Evolutionary conservation across 2,888 invertebrate genomes (phyloP).

Genomic region (Plusia festucae): DNA sequence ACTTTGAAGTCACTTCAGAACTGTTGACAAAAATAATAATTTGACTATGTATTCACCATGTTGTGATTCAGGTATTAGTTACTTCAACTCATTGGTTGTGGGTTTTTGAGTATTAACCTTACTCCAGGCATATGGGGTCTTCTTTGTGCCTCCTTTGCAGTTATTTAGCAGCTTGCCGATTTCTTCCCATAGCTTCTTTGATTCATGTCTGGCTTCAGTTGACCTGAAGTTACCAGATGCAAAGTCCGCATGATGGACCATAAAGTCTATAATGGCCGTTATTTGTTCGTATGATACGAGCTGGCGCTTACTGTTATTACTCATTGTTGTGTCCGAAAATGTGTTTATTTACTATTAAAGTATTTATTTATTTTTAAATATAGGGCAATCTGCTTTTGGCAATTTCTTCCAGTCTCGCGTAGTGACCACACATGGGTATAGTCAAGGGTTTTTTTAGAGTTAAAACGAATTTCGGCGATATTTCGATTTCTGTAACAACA

Average conservation of each 20-base stretch:
- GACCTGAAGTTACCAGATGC: conserved; percentile 73
- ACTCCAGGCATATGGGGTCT: conserved; percentile 78
- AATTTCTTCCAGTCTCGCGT: too few species aligned
- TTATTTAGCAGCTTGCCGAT: conserved; percentile 70
- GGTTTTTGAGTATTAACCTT: conserved; percentile 63
- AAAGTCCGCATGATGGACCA: conserved; percentile 77
- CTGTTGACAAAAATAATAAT: conserved; percentile 58
- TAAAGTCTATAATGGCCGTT: conserved; percentile 76
- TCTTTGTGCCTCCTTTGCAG: conserved; percentile 68
- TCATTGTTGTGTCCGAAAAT: conserved; percentile 48
- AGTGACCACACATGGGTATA: too few species aligned
- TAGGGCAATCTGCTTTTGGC: too few species aligned
- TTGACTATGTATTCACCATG: not conserved
- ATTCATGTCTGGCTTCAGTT: conserved; percentile 72
- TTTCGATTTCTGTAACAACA: too few species aligned
- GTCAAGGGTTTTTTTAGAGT: too few species aligned
- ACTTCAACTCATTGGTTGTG: not conserved
- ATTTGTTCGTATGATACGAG: conserved; percentile 76
- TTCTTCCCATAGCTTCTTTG: conserved; percentile 75
- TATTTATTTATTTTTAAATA: not conserved
- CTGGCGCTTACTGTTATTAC: conserved; percentile 57
- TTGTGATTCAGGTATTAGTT: not conserved
- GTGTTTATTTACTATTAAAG: not conserved
- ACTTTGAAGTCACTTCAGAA: conserved; percentile 83
- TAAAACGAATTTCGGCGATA: too few species aligned